Evolutionary conservation across 1,140 invertebrate species (phyloP).

Genomic region (Babylonia areolata): DNA sequence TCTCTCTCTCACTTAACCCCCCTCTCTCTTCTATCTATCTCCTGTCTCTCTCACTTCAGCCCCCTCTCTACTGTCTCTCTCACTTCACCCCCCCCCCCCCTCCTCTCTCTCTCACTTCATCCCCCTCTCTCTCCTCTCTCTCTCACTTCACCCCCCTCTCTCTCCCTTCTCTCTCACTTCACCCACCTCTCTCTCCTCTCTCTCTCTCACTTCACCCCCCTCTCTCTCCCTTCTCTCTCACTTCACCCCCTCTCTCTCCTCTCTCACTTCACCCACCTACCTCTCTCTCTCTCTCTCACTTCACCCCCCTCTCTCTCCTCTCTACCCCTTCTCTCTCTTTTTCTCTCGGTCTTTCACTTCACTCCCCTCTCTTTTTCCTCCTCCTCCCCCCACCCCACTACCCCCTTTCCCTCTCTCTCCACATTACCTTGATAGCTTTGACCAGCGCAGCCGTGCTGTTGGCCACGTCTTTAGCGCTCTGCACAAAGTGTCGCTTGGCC

Average conservation of each 20-base stretch:
- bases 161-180: neutral
- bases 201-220: neutral
- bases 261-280: no score
- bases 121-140: no score
- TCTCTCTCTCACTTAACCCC: neutral
- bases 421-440: slow-evolving; percentile 90
- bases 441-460: slow-evolving; percentile 96
- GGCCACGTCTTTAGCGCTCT: slow-evolving; percentile 97
- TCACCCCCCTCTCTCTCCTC: no score
- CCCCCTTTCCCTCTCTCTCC: neutral
- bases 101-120: no score
- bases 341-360: neutral
- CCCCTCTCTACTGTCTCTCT: no score
- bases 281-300: no score
- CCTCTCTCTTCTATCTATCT: no score
- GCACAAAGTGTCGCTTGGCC: slow-evolving; percentile 97
- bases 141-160: neutral
- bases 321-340: no score
- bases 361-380: neutral
- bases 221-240: no score
- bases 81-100: no score
- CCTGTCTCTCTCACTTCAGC: no score
- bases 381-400: neutral
- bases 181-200: neutral
- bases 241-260: no score